Conservation (phyloP, 2,888 invertebrate genomes). For the Mamestra brassicae region DNA sequence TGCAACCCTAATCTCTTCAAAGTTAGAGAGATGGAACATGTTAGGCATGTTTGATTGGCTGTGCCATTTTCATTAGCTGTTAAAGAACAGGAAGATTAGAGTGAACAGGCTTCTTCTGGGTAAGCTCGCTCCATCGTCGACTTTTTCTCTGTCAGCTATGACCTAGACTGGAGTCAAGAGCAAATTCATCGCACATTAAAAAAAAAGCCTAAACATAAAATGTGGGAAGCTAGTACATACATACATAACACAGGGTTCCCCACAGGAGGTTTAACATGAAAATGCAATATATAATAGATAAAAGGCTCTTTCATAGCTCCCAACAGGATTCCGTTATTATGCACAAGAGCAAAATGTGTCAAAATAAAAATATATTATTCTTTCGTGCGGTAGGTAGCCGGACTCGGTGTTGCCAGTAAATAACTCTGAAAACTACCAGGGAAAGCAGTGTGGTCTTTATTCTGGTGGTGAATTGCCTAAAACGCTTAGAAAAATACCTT, state of each 20-base stretch:
- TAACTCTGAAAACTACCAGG: not conserved
- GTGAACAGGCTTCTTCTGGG: too few relatives aligned
- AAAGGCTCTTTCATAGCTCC: conserved; percentile 24
- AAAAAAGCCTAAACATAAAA: conserved; percentile 4
- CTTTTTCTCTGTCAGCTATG: too few relatives aligned
- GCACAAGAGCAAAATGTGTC: conserved; percentile 25
- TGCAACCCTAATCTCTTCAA: too few relatives aligned
- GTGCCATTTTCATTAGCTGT: not conserved
- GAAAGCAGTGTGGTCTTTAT: not conserved
- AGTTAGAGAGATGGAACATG: too few relatives aligned
- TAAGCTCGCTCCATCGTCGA: too few relatives aligned
- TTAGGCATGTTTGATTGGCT: not conserved
- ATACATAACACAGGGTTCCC: not conserved
- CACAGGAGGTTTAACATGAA: conserved; percentile 31
- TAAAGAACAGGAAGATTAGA: too few relatives aligned
- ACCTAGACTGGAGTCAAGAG: too few relatives aligned
- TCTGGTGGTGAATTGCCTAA: too few relatives aligned
- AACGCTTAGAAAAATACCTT: not conserved
- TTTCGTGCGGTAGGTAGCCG: not conserved
- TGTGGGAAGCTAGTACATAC: not conserved
- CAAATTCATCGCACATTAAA: too few relatives aligned
- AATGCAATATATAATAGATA: conserved; percentile 39
- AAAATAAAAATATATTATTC: conserved; percentile 32
- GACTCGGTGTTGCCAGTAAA: not conserved
- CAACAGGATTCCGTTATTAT: conserved; percentile 10